phyloP scores from a whole-genome alignment of 2,888 invertebrate genomes.

The Labia minor region DNA sequence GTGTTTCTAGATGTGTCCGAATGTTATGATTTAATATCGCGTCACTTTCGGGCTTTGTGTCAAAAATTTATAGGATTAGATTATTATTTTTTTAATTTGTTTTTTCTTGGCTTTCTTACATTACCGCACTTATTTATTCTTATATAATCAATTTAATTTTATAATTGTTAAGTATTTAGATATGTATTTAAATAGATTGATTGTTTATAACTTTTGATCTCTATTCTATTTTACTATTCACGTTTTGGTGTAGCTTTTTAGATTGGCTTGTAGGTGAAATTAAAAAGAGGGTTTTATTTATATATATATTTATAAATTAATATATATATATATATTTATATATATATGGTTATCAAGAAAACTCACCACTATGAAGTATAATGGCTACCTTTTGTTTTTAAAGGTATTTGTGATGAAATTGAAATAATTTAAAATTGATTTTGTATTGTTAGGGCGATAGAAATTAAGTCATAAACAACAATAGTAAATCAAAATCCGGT shows the following conservation, averaged over 20 bases:
- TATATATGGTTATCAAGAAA: neutral
- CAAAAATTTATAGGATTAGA: constrained; percentile 19
- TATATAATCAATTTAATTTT: constrained; percentile 4
- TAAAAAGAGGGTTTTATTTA: neutral
- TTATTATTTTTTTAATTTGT: constrained; percentile 2
- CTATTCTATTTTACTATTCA: neutral
- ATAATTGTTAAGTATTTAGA: constrained; percentile 14
- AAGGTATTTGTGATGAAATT: constrained; percentile 13
- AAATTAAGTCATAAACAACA: neutral
- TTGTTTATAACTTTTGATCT: constrained; percentile 13
- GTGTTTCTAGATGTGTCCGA: constrained; percentile 30
- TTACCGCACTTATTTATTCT: constrained; percentile 8
- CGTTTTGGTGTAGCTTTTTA: constrained; percentile 13
- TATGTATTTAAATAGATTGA: constrained; percentile 9
- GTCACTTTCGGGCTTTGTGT: constrained; percentile 24
- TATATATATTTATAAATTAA: neutral
- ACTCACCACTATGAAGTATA: neutral
- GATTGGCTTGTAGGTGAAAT: constrained; percentile 13
- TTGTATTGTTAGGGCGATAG: neutral
- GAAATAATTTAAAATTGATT: neutral
- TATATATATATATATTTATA: neutral
- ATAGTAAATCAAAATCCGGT: neutral
- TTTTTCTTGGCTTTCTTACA: constrained; percentile 1
- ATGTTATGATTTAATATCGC: constrained; percentile 27
- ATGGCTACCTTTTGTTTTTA: neutral